Conservation (phyloP, 2,888 invertebrate genomes). For the Nomada ruficornis region DNA sequence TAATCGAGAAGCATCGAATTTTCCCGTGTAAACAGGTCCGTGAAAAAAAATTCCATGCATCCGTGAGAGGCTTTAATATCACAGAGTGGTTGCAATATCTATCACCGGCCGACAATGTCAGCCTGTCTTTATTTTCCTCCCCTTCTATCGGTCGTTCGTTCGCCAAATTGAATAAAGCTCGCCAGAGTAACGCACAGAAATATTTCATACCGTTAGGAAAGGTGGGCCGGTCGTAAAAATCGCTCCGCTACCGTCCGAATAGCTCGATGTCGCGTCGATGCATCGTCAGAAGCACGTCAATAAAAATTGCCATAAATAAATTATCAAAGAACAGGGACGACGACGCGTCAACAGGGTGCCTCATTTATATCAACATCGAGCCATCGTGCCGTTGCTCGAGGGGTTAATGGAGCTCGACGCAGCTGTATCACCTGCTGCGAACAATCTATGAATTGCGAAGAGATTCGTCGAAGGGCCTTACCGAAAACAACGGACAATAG, state of each 20-base stretch:
- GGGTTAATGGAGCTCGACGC: constrained; percentile 58
- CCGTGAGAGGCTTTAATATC: constrained; percentile 65
- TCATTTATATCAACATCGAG: constrained; percentile 25
- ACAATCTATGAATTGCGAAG: constrained; percentile 41
- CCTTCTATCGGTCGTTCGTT: constrained; percentile 20
- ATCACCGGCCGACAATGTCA: constrained; percentile 46
- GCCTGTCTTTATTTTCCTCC: constrained; percentile 25
- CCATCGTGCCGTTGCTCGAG: constrained; percentile 24
- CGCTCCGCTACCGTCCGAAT: constrained; percentile 9
- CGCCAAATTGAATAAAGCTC: constrained; percentile 65
- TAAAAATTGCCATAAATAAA: constrained; percentile 44
- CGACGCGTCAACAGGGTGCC: constrained; percentile 16
- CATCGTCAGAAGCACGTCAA: constrained; percentile 25
- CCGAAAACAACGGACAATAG: constrained; percentile 58
- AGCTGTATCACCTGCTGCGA: constrained; percentile 63
- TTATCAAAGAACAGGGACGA: constrained; percentile 20
- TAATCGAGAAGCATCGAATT: constrained; percentile 68
- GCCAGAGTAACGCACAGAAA: constrained; percentile 34
- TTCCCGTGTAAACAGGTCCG: constrained; percentile 59
- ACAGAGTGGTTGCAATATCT: constrained; percentile 51
- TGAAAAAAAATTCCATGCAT: constrained; percentile 67
- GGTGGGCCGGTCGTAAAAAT: constrained; percentile 49
- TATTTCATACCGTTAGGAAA: constrained; percentile 43
- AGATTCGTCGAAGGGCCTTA: constrained; percentile 45
- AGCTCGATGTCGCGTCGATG: neutral